Base-by-base conservation (phyloP, 2,888 invertebrate species). In the Drosophila emarginata region DNA sequence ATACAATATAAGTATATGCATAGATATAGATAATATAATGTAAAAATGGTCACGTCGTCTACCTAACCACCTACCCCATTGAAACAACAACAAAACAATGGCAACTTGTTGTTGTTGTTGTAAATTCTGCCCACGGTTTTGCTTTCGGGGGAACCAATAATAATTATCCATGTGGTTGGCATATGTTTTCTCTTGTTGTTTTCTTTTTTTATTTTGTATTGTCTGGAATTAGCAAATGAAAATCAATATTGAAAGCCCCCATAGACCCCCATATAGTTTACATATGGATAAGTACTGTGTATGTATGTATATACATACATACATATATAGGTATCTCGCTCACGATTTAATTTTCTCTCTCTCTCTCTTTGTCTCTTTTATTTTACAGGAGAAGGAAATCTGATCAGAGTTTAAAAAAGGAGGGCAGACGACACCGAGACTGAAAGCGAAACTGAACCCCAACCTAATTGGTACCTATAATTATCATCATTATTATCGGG, bases 221-320 rank as follows among this genome's bases (percentile, higher is more conserved):
- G 45, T 45, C 61, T 67, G 60, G 64, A 67, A 61, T 65, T 64
- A 61, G 61, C 40, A 67, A 79, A 76, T 81, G 79, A 59, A 85
- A 85, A 79, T 79, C 86, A 82, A 85, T 79, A 79, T 82, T 82
- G 76, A 60, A 75, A 84, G 78, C 67, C 67, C 76, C 80, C 54
- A 45, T 45, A 45, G 50, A 56, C 14, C 5, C 45, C 14, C 58
- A 52, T 28, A 52, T 52, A 52, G 28, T 14, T 28, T 52, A 52
- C 23, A 52, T 52, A 52, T 28, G 26, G 26, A 52, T 28, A 52
- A 52, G 52, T 14, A 52, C 26, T 14, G 26, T 11, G 14, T 26
- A 23, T 52, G n/a, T 28, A 52, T 26, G 7, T 9, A 52, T 26
- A 52, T 39, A n/a, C n/a, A n/a, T n/a, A n/a, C n/a, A 39, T 39